Evolutionary conservation across 2,113 vertebrate genomes (phyloP).

Genomic region (Rhinolophus ferrumequinum): DNA sequence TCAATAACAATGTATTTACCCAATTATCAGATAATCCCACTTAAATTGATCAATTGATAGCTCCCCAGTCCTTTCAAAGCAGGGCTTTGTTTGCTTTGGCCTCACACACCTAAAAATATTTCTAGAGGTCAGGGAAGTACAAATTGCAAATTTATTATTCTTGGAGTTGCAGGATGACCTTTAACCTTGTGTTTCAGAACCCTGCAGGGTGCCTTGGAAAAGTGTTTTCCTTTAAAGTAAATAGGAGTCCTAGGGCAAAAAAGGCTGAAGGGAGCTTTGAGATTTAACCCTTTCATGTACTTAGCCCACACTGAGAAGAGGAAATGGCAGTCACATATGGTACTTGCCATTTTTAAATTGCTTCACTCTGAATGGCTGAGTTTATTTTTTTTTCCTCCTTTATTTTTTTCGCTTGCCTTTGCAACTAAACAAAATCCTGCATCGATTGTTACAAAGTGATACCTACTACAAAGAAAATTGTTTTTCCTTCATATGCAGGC

Average conservation of each 20-base stretch:
- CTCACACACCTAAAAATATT: slow-evolving; percentile 62
- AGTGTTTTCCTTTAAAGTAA: slow-evolving; percentile 71
- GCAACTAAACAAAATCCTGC: neutral
- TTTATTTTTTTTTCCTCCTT: neutral
- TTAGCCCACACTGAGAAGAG: neutral
- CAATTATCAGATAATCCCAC: slow-evolving; percentile 71
- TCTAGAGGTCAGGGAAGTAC: slow-evolving; percentile 58
- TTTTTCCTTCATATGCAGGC: neutral
- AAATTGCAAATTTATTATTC: slow-evolving; percentile 73
- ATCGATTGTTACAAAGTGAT: neutral
- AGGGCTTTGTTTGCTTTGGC: slow-evolving; percentile 48
- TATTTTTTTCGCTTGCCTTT: neutral
- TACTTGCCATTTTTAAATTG: neutral
- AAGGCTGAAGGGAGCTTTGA: neutral
- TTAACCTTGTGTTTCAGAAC: slow-evolving; percentile 56
- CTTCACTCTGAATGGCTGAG: neutral
- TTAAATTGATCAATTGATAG: slow-evolving; percentile 59
- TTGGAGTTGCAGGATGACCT: slow-evolving; percentile 55
- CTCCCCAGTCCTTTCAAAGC: slow-evolving; percentile 8
- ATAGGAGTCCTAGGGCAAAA: neutral
- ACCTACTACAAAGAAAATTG: neutral
- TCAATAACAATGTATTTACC: slow-evolving; percentile 67
- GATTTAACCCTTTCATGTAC: slow-evolving; percentile 55
- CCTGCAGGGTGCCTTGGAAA: slow-evolving; percentile 51
- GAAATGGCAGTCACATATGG: neutral